These are phyloP conservation scores for Dinomys branickii DNA, from an alignment of 2,113 vertebrate genomes.

Conservation along the genomic window DNA sequence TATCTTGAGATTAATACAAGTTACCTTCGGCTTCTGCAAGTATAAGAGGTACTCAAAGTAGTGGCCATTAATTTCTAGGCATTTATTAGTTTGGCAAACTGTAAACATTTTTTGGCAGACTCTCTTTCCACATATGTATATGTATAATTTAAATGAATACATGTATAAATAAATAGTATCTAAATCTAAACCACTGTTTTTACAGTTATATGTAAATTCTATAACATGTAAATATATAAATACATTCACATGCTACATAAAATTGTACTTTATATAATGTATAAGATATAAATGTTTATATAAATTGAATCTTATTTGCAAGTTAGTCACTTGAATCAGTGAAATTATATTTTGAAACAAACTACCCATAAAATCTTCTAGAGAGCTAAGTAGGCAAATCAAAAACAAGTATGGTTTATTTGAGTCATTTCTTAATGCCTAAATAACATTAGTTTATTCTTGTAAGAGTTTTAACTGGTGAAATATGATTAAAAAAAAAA, in stretches of 20 bases:
- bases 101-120: neutral
- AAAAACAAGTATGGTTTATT: neutral
- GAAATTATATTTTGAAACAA: slow-evolving; percentile 46
- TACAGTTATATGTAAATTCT: neutral
- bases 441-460: neutral
- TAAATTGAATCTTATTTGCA: neutral
- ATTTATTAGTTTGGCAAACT: neutral
- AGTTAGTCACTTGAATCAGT: slow-evolving; percentile 1
- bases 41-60: neutral
- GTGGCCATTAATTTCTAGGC: neutral
- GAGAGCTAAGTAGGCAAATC: neutral
- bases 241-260: neutral
- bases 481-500: neutral
- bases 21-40: neutral
- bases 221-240: neutral
- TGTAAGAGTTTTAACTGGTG: neutral
- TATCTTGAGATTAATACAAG: neutral
- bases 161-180: neutral
- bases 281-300: neutral
- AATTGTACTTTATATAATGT: neutral
- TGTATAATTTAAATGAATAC: neutral
- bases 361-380: neutral
- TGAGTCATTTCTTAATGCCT: slow-evolving; percentile 40
- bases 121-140: neutral
- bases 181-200: neutral